These are phyloP conservation scores for Sphaerophoria rueppellii DNA, from an alignment of 2,888 invertebrate species.

Conservation along the genomic window DNA sequence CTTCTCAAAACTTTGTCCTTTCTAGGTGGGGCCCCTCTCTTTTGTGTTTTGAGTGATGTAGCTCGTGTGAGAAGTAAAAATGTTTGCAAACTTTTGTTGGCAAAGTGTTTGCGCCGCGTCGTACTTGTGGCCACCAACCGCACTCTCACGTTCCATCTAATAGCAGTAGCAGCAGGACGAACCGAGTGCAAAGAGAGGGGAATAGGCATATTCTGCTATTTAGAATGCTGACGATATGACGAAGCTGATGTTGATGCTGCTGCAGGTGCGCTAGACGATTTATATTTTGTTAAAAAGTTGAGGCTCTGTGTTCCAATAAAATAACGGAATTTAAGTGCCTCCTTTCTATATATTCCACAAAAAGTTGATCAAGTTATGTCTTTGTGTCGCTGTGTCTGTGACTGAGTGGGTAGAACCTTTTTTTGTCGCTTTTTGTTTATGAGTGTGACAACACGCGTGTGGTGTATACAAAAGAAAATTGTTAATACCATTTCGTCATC, in stretches of 20 bases:
- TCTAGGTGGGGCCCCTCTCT: background rate
- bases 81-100: conserved; percentile 52
- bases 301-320: conserved; percentile 71
- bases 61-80: conserved; percentile 39
- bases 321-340: conserved; percentile 63
- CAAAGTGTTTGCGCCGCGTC: conserved; percentile 64
- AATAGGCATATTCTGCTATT: background rate
- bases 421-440: conserved; percentile 24
- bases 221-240: conserved; percentile 9
- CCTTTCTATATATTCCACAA: conserved; percentile 52
- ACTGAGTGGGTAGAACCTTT: background rate
- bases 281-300: conserved; percentile 66
- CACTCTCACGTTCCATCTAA: conserved; percentile 68
- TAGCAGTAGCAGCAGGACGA: conserved; percentile 34
- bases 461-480: conserved; percentile 26
- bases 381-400: background rate
- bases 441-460: conserved; percentile 48
- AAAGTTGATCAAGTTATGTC: conserved; percentile 36
- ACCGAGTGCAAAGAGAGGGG: background rate
- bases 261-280: conserved; percentile 64
- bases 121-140: conserved; percentile 66
- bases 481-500: conserved; percentile 35
- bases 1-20: conserved; percentile 57
- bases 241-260: conserved; percentile 25
- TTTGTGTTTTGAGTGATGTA: background rate